Evolutionary conservation across 2,113 vertebrate genomes (phyloP).

Genomic region (Seriola quinqueradiata): DNA sequence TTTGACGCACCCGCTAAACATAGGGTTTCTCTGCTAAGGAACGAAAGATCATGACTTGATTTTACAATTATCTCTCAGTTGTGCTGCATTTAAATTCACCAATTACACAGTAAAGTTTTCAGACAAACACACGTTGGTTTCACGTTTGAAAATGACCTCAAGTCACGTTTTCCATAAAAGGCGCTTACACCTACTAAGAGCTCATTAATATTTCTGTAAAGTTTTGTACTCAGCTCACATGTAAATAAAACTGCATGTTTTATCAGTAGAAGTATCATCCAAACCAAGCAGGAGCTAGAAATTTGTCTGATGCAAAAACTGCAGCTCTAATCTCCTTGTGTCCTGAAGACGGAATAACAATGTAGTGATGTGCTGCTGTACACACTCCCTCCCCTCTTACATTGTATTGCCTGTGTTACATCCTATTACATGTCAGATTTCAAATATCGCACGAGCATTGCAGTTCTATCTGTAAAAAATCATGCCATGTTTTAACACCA

Average conservation of each 20-base stretch:
- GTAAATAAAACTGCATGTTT: background rate
- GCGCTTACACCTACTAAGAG: background rate
- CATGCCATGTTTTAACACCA: conserved; percentile 10
- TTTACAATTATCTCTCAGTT: conserved; percentile 12
- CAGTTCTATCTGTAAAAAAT: background rate
- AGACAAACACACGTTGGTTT: background rate
- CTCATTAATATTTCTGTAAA: background rate
- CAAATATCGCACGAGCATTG: conserved; percentile 20
- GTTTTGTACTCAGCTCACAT: background rate
- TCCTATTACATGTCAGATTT: conserved; percentile 2
- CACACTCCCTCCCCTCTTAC: conserved; percentile 6
- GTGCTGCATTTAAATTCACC: conserved; percentile 13
- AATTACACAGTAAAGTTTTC: background rate
- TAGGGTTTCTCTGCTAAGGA: background rate
- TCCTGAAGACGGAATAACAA: conserved; percentile 15
- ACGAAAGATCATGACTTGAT: conserved; percentile 6
- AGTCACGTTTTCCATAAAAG: background rate
- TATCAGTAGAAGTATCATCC: background rate
- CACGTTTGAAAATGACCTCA: background rate
- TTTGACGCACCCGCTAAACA: conserved; percentile 12
- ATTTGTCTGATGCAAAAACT: background rate
- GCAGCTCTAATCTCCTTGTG: background rate
- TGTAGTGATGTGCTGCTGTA: conserved; percentile 14
- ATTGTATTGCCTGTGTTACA: background rate
- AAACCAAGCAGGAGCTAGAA: background rate